phyloP scores from a whole-genome alignment of 2,113 vertebrate genomes.

The Lampris incognitus region DNA sequence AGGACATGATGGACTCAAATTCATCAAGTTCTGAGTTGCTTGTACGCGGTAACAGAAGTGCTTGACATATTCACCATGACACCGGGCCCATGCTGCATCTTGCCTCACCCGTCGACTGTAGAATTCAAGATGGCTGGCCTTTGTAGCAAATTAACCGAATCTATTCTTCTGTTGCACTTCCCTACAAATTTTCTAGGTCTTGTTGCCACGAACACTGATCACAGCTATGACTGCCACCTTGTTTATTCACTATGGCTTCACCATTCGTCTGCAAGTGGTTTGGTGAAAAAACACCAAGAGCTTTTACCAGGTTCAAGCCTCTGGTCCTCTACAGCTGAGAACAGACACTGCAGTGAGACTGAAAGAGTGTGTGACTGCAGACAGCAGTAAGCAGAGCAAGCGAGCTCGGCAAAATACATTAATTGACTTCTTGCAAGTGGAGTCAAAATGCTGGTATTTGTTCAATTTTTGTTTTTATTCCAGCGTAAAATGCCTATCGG shows the following conservation, averaged over 20 bases:
- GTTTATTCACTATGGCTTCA: not conserved
- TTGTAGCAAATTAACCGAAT: not conserved
- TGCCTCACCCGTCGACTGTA: not conserved
- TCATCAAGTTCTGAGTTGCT: no score
- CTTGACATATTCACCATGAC: no score
- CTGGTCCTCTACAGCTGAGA: not conserved
- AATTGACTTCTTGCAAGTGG: not conserved
- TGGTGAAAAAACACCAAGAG: no score
- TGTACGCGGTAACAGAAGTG: no score
- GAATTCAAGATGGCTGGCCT: not conserved
- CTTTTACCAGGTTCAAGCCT: no score
- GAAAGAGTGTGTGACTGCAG: no score
- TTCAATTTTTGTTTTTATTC: conserved; percentile 4
- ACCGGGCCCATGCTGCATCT: not conserved
- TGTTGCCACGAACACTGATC: not conserved
- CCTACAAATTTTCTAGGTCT: not conserved
- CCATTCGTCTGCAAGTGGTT: not conserved
- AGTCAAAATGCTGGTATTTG: conserved; percentile 16
- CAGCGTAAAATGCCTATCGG: not conserved
- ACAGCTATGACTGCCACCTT: not conserved
- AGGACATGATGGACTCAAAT: no score
- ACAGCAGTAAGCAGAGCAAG: not conserved
- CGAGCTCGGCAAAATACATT: not conserved
- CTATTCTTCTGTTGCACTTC: not conserved
- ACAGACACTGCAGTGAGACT: no score